A percentile compares a stretch with the other conserved stretches of the same genome.
These are phyloP conservation scores for Euura lappo DNA, from an alignment of 1,140 invertebrate genomes.

Conservation along the genomic window DNA sequence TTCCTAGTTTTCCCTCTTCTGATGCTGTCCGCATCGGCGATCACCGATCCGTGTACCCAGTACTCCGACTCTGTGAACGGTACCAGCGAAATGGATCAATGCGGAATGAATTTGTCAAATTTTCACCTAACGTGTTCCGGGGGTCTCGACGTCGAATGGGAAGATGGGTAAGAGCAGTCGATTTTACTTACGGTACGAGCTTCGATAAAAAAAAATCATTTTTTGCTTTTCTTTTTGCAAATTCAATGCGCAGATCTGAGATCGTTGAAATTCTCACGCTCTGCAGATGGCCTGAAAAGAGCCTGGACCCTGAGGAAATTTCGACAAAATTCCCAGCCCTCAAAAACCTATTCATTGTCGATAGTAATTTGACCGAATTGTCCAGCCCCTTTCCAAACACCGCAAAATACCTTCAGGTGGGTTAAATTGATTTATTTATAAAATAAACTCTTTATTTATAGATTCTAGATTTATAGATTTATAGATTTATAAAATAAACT, in stretches of 20 bases:
- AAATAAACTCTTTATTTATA: slow-evolving; percentile 9
- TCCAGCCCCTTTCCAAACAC: slow-evolving; percentile 48
- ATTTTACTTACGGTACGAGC: too few species aligned
- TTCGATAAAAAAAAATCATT: neutral
- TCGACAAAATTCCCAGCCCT: slow-evolving; percentile 45
- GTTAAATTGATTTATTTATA: neutral
- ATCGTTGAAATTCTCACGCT: slow-evolving; percentile 38
- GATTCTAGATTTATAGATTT: too few species aligned
- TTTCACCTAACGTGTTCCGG: neutral
- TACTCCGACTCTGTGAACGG: neutral
- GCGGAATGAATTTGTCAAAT: neutral
- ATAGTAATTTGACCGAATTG: slow-evolving; percentile 50
- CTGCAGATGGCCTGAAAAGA: slow-evolving; percentile 46
- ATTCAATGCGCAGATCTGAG: slow-evolving; percentile 8
- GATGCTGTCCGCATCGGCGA: too few species aligned
- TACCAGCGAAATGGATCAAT: neutral
- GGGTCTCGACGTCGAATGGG: neutral
- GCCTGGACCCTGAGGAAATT: slow-evolving; percentile 39
- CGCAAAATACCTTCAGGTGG: slow-evolving; percentile 46
- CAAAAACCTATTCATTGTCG: slow-evolving; percentile 46
- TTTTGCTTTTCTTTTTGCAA: too few species aligned
- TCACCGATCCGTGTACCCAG: too few species aligned
- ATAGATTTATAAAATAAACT: slow-evolving; percentile 5
- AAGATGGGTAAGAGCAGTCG: neutral
- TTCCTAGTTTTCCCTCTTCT: too few species aligned